Base-by-base conservation (phyloP, 2,797 vertebrate genomes). In the Alosa sapidissima region DNA sequence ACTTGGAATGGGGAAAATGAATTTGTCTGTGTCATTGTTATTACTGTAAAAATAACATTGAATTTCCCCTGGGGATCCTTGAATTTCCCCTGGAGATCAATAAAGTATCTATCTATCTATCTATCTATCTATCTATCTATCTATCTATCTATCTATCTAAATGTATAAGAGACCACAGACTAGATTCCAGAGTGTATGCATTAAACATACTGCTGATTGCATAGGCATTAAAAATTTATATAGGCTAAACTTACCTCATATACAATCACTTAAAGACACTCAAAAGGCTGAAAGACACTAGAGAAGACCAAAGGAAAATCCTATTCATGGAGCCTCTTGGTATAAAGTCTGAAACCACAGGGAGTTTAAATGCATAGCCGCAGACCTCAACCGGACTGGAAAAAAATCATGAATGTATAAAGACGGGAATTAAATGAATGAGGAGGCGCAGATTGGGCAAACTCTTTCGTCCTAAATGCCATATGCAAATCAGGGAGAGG, bases 391-490 rank as follows among this genome's bases (percentile, higher is more conserved):
- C 6, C 41, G 33, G 16, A 47, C 72, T 19, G 72, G 41, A 78
- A 47, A 41, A 78, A 45, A 78, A 78, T 47, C 41, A 78, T 78
- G 72, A 28, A 65, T 65, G 65, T 28, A 65, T 65, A 65, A 65
- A 28, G n/a, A 65, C n/a, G 60, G 60, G 60, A 21, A 72, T 78
- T 78, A 78, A 78, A 78, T 78, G 72, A 45, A 47, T 1, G 7
- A 19, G 72, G 16, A 21, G 41, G 41, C 0, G 41, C 21, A 47
- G 14, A 78, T 45, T 78, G 41, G 72, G 72, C 41, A 78, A 78
- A 78, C 72, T 28, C n/a, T 65, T n/a, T 65, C 49, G 41, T 51
- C 9, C 60, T 78, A 78, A 78, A 78, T 78, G 72, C 72, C 72
- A 78, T 41, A 78, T 78, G 72, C 72, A 78, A 78, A 78, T 78